Evolutionary conservation across 2,113 vertebrate genomes (phyloP).

Genomic region (Myodes glareolus): DNA sequence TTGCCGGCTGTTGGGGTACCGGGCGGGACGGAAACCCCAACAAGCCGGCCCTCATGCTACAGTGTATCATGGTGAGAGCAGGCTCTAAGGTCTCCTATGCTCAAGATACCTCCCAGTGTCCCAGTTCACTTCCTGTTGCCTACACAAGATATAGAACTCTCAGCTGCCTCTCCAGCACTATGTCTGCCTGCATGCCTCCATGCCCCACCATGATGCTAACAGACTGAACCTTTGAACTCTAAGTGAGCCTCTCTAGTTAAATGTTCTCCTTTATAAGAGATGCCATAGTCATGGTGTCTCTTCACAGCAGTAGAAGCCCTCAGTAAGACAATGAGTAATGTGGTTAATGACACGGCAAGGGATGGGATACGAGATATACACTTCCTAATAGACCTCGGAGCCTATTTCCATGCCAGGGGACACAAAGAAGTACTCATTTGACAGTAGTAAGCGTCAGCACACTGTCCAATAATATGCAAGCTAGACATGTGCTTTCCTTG

Average conservation of each 20-base stretch:
- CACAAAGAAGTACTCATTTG: neutral
- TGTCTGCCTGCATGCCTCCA: too few relatives aligned
- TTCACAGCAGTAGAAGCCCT: neutral
- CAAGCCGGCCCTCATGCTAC: too few relatives aligned
- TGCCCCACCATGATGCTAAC: neutral
- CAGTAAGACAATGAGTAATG: neutral
- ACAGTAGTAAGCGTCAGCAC: neutral
- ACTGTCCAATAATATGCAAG: neutral
- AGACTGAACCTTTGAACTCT: neutral
- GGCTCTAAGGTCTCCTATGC: neutral
- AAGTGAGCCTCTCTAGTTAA: neutral
- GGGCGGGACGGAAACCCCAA: too few relatives aligned
- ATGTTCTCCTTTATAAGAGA: neutral
- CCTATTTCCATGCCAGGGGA: neutral
- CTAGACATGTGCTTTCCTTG: conserved; percentile 4
- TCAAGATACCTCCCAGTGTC: neutral
- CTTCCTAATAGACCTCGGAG: neutral
- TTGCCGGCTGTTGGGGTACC: too few relatives aligned
- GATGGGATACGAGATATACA: too few relatives aligned
- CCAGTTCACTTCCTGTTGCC: neutral
- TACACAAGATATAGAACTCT: neutral
- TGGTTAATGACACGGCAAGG: neutral
- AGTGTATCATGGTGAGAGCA: neutral
- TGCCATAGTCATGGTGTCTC: neutral
- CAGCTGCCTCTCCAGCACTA: neutral